A percentile compares a stretch with the other conserved stretches of the same genome.
phyloP scores from a whole-genome alignment of 2,888 invertebrate genomes.

The Phrixothrix hirtus region DNA sequence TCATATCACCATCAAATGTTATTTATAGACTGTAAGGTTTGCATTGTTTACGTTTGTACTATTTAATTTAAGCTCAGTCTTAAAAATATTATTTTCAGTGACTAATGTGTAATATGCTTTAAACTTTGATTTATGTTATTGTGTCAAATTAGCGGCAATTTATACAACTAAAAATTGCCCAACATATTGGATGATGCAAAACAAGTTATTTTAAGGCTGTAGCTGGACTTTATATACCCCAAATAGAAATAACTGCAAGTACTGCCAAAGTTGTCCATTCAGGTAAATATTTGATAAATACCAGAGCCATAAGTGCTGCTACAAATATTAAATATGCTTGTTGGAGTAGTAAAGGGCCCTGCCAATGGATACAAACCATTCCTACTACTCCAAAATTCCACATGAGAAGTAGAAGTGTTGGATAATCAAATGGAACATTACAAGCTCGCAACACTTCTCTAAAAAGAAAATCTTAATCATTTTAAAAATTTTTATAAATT shows the following conservation, averaged over 20 bases:
- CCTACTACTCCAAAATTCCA: constrained; percentile 99
- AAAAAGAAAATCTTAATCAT: constrained; percentile 30
- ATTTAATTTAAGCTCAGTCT: too few relatives aligned
- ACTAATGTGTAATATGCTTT: too few relatives aligned
- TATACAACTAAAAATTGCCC: constrained; percentile 3
- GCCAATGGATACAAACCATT: constrained; percentile 99
- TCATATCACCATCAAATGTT: too few relatives aligned
- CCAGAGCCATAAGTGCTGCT: constrained; percentile 96
- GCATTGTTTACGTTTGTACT: too few relatives aligned
- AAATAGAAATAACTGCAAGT: constrained; percentile 93
- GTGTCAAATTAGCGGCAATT: too few relatives aligned
- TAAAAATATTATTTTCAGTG: too few relatives aligned
- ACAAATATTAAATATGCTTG: constrained; percentile 97
- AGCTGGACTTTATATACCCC: too few relatives aligned
- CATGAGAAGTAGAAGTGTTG: constrained; percentile 83
- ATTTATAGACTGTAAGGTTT: too few relatives aligned
- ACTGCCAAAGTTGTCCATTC: constrained; percentile 99
- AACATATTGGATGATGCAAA: too few relatives aligned
- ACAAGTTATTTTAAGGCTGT: too few relatives aligned
- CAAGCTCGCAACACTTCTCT: constrained; percentile 90
- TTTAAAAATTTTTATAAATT: constrained; percentile 3
- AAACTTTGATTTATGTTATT: too few relatives aligned
- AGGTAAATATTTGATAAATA: constrained; percentile 98
- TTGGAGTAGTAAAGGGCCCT: constrained; percentile 91
- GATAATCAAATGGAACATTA: constrained; percentile 94